A percentile compares a stretch with the other conserved stretches of the same genome.
phyloP scores from a whole-genome alignment of 1,140 invertebrate genomes.

The Belonocnema kinseyi region DNA sequence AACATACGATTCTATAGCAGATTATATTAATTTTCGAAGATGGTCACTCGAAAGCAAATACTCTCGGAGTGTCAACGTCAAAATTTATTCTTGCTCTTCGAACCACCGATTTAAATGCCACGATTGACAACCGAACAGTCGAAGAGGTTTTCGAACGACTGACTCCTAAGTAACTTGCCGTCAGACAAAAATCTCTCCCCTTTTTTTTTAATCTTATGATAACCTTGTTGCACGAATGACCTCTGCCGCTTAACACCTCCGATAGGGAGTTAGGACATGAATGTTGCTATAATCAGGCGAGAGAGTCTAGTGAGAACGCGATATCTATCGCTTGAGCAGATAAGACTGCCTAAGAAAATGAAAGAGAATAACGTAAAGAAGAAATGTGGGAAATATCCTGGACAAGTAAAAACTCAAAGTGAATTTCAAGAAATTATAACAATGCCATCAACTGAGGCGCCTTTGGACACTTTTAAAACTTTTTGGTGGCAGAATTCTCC shows the following conservation, averaged over 20 bases:
- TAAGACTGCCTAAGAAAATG: neutral
- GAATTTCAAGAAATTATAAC: too few relatives aligned
- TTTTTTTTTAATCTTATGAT: conserved; percentile 60
- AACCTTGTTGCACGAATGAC: conserved; percentile 66
- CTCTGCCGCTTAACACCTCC: conserved; percentile 59
- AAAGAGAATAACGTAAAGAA: neutral
- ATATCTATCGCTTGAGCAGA: neutral
- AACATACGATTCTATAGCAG: too few relatives aligned
- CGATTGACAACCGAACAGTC: conserved; percentile 37
- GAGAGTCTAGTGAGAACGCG: neutral
- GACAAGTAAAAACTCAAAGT: too few relatives aligned
- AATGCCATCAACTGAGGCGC: too few relatives aligned
- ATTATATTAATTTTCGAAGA: too few relatives aligned
- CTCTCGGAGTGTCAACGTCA: too few relatives aligned
- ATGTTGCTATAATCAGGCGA: conserved; percentile 22
- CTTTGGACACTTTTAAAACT: too few relatives aligned
- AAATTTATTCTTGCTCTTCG: neutral
- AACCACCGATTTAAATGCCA: neutral
- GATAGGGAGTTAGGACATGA: conserved; percentile 53
- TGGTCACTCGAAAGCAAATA: too few relatives aligned
- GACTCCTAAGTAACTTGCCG: conserved; percentile 57
- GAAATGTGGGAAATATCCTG: neutral
- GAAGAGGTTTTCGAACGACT: conserved; percentile 61
- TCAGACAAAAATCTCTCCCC: conserved; percentile 65
- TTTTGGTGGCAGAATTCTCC: too few relatives aligned